Conservation (phyloP, 2,888 invertebrate species). For the Pyrrhosoma nymphula region DNA sequence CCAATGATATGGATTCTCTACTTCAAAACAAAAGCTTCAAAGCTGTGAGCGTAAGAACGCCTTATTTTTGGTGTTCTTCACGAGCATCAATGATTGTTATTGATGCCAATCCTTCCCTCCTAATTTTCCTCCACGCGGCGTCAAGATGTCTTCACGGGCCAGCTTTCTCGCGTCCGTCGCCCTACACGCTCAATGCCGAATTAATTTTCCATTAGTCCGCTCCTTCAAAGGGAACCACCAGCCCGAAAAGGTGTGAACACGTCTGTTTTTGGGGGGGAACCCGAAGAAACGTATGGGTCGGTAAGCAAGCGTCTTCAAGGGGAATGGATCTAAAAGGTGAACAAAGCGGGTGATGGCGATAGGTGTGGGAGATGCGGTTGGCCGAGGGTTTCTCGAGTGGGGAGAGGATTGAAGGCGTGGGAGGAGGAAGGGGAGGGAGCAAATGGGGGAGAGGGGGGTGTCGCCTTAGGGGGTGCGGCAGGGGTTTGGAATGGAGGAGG, state of each 20-base stretch:
- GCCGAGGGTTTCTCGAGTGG: background rate
- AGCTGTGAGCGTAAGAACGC: background rate
- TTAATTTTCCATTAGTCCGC: slow-evolving; percentile 15
- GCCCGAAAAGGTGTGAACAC: slow-evolving; percentile 10
- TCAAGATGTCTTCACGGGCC: background rate
- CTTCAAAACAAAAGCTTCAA: no score
- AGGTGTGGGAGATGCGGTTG: background rate
- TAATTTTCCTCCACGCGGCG: background rate
- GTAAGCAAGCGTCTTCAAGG: background rate
- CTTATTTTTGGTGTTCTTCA: background rate
- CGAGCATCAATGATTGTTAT: background rate
- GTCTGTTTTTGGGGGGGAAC: background rate
- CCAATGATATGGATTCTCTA: no score
- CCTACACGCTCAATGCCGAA: slow-evolving; percentile 13
- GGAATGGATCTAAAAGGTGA: background rate
- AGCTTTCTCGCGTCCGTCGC: background rate
- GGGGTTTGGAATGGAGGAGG: background rate
- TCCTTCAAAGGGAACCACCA: background rate
- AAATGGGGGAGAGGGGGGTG: background rate
- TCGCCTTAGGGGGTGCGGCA: slow-evolving; percentile 19
- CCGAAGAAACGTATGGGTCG: background rate
- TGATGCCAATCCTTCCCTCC: background rate
- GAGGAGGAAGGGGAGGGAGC: background rate
- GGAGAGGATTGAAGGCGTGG: background rate
- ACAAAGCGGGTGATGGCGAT: background rate